phyloP scores from a whole-genome alignment of 2,888 invertebrate genomes.

The Electrophaes corylata region DNA sequence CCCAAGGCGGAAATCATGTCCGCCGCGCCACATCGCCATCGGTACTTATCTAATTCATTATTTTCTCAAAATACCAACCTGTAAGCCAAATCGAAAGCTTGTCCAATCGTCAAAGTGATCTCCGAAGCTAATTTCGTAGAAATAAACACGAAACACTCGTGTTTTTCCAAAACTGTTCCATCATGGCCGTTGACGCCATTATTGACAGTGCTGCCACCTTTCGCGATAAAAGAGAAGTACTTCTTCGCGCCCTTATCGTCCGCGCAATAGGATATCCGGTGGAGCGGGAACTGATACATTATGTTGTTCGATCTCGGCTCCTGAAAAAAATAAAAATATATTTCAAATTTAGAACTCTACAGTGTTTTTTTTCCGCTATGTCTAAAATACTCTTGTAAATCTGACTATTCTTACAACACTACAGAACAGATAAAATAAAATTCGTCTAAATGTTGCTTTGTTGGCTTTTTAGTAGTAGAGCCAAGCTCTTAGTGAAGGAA shows the following conservation, averaged over 20 bases:
- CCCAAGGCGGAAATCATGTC: no score
- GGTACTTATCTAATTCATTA: no score
- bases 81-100: slow-evolving; percentile 99
- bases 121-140: slow-evolving; percentile 99
- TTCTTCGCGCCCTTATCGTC: slow-evolving; percentile 99
- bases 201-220: slow-evolving; percentile 78
- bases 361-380: no score
- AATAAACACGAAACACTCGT: slow-evolving; percentile 98
- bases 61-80: slow-evolving; percentile 64
- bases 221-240: slow-evolving; percentile 98
- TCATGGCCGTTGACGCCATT: slow-evolving; percentile 73
- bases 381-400: no score
- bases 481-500: no score
- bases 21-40: no score
- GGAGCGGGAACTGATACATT: slow-evolving; percentile 97
- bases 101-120: slow-evolving; percentile 98
- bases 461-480: no score
- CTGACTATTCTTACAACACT: no score
- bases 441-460: no score
- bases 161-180: slow-evolving; percentile 86
- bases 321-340: slow-evolving; percentile 66
- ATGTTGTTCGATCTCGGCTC: slow-evolving; percentile 91
- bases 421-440: no score
- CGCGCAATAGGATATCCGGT: slow-evolving; percentile 99
- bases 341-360: no score